Conservation (phyloP, 1,140 invertebrate genomes). For the Euborellia annulipes region DNA sequence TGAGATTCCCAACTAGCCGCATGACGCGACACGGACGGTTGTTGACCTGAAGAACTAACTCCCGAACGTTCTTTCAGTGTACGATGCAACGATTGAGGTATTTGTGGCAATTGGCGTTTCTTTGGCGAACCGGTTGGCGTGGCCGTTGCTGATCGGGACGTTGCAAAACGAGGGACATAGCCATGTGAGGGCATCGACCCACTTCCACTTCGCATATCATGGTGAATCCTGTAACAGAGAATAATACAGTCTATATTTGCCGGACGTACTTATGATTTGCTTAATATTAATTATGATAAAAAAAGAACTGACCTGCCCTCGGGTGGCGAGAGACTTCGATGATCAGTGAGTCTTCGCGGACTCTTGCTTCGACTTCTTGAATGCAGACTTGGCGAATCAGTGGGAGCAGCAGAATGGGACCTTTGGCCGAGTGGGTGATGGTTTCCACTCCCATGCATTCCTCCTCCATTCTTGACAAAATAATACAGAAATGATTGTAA, state of each 20-base stretch:
- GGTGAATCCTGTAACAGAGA: constrained; percentile 1
- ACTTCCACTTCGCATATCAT: constrained; percentile 46
- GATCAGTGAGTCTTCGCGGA: constrained; percentile 34
- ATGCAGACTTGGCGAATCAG: constrained; percentile 41
- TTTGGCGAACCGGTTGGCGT: constrained; percentile 91
- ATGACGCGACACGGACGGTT: constrained; percentile 43
- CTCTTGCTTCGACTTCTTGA: constrained; percentile 29
- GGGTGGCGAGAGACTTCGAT: constrained; percentile 58
- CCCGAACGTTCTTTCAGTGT: constrained; percentile 45
- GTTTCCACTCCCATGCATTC: too few relatives aligned
- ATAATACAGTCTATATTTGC: too few relatives aligned
- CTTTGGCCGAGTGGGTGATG: constrained; percentile 18
- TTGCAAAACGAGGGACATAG: constrained; percentile 23
- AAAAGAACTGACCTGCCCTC: constrained; percentile 55
- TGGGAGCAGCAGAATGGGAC: constrained; percentile 59
- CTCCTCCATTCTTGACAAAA: too few relatives aligned
- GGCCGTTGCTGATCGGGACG: constrained; percentile 54
- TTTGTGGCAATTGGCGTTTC: constrained; percentile 87
- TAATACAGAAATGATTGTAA: too few relatives aligned
- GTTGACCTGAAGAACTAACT: too few relatives aligned
- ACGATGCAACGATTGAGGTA: constrained; percentile 47
- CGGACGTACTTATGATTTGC: too few relatives aligned
- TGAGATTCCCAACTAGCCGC: constrained; percentile 29
- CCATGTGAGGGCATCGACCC: constrained; percentile 27
- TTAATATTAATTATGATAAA: too few relatives aligned